These are phyloP conservation scores for Podarcis cretensis DNA, from an alignment of 2,113 vertebrate genomes.

Conservation along the genomic window DNA sequence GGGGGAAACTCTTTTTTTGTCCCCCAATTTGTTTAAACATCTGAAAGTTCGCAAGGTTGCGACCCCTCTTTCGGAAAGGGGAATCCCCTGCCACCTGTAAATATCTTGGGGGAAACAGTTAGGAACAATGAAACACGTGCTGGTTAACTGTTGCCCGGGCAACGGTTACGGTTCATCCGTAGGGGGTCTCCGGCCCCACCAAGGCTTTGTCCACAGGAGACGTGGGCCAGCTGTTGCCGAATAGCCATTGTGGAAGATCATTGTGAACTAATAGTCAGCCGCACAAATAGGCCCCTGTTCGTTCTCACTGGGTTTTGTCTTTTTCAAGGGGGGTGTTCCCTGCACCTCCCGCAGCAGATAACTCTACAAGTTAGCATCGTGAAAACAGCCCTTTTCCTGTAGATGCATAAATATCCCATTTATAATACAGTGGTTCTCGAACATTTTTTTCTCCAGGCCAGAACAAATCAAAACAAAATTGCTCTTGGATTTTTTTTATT, in stretches of 20 bases:
- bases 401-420: neutral
- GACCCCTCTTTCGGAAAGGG: constrained; percentile 81
- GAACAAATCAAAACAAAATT: too few relatives aligned
- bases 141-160: constrained; percentile 86
- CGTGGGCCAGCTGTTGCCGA: constrained; percentile 83
- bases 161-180: constrained; percentile 84
- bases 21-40: constrained; percentile 89
- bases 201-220: constrained; percentile 80
- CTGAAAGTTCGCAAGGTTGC: constrained; percentile 85
- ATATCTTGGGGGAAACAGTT: constrained; percentile 83
- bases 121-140: constrained; percentile 92
- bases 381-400: constrained; percentile 21
- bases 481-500: too few relatives aligned
- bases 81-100: constrained; percentile 81
- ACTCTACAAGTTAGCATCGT: constrained; percentile 26
- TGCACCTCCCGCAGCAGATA: neutral
- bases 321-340: constrained; percentile 6
- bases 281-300: constrained; percentile 57
- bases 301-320: constrained; percentile 47
- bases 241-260: constrained; percentile 81
- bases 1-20: constrained; percentile 76
- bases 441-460: too few relatives aligned
- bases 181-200: constrained; percentile 73
- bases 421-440: too few relatives aligned
- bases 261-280: constrained; percentile 74